A percentile compares a stretch with the other conserved stretches of the same genome.
Conservation (phyloP, 2,113 vertebrate genomes). For the Ameiurus melas region DNA sequence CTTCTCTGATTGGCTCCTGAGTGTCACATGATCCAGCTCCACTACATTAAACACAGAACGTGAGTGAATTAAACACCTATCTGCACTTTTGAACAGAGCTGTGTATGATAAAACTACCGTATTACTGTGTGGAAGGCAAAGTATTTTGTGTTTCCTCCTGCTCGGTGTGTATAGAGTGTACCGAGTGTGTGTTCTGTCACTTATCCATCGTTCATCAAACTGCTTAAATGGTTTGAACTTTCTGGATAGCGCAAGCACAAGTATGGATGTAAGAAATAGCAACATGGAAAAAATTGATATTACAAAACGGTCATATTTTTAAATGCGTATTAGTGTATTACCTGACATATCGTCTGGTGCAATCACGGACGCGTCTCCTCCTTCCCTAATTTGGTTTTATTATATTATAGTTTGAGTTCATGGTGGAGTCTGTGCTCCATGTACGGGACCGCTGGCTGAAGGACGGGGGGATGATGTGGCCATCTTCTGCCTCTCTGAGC, state of each 20-base stretch:
- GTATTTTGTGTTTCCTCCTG: neutral
- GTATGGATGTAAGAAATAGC: neutral
- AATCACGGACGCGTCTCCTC: neutral
- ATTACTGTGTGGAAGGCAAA: neutral
- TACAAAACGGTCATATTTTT: neutral
- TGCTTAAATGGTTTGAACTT: neutral
- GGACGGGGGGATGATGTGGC: constrained; percentile 77
- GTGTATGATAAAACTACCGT: neutral
- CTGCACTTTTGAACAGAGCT: neutral
- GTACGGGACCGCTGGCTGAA: constrained; percentile 78
- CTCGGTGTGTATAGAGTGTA: neutral
- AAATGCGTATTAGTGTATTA: neutral
- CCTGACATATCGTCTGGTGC: neutral
- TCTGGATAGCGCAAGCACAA: neutral
- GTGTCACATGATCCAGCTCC: constrained; percentile 1
- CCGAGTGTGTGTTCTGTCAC: neutral
- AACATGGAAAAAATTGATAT: neutral
- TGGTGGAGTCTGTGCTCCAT: constrained; percentile 80
- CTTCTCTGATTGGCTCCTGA: neutral
- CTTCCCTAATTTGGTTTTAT: neutral
- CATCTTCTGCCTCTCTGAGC: constrained; percentile 71
- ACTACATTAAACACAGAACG: neutral
- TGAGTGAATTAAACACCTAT: neutral
- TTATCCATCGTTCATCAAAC: neutral
- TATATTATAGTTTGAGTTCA: constrained; percentile 79